A percentile compares a stretch with the other conserved stretches of the same genome.
These are phyloP conservation scores for Galemys pyrenaicus DNA, from an alignment of 2,113 vertebrate species.

Conservation along the genomic window DNA sequence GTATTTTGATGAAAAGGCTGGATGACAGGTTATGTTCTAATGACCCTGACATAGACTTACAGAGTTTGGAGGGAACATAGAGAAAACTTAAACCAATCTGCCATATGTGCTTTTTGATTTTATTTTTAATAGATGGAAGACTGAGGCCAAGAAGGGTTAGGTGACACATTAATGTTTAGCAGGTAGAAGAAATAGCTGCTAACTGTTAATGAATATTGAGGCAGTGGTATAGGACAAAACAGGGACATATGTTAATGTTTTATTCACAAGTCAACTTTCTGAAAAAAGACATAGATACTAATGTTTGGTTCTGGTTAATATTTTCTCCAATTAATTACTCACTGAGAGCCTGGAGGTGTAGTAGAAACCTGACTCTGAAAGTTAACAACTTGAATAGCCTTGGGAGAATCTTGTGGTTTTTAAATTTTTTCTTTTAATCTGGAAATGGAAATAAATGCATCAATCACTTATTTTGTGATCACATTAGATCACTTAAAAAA, in stretches of 20 bases:
- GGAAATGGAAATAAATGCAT: neutral
- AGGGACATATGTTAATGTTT: neutral
- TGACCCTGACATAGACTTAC: neutral
- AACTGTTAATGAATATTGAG: neutral
- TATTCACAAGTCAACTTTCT: neutral
- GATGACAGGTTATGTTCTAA: neutral
- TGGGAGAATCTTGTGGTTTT: neutral
- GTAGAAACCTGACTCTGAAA: neutral
- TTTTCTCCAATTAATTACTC: neutral
- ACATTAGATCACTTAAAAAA: neutral
- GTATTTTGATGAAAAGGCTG: constrained; percentile 3
- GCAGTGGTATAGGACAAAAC: neutral
- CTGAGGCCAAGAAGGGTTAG: neutral
- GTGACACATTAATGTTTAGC: neutral
- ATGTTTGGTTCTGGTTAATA: neutral
- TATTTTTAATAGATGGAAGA: neutral
- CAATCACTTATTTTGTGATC: neutral
- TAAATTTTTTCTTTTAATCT: neutral
- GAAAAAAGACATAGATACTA: neutral
- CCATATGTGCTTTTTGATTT: neutral
- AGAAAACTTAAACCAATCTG: neutral
- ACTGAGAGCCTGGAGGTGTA: neutral
- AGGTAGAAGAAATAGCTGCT: neutral
- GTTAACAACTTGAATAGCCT: neutral
- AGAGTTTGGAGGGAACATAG: neutral